Evolutionary conservation across 2,888 invertebrate genomes (phyloP).

Genomic region (Drosophila falleni): DNA sequence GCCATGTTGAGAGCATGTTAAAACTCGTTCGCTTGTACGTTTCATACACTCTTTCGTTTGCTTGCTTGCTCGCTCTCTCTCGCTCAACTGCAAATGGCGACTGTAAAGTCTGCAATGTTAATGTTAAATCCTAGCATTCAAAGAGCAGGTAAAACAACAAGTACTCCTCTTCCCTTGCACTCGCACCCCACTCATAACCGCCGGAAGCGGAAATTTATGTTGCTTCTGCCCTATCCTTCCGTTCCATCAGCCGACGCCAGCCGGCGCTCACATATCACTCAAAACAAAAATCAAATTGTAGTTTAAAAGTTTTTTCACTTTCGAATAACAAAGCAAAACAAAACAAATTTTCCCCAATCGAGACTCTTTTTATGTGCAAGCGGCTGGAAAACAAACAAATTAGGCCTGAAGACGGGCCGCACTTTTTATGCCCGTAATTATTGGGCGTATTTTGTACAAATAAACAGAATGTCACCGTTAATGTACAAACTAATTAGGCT

Average conservation of each 20-base stretch:
- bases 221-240: slow-evolving; percentile 42
- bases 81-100: slow-evolving; percentile 53
- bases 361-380: slow-evolving; percentile 45
- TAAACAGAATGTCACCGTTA: slow-evolving; percentile 76
- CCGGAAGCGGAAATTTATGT: slow-evolving; percentile 80
- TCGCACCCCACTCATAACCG: slow-evolving; percentile 26
- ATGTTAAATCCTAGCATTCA: not conserved
- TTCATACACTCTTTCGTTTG: slow-evolving; percentile 8
- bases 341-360: slow-evolving; percentile 42
- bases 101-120: slow-evolving; percentile 22
- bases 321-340: slow-evolving; percentile 28
- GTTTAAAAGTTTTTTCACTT: slow-evolving; percentile 45
- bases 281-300: slow-evolving; percentile 60
- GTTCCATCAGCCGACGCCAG: slow-evolving; percentile 56
- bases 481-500: slow-evolving; percentile 75
- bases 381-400: slow-evolving; percentile 67
- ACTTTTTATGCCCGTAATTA: slow-evolving; percentile 47
- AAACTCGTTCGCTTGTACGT: slow-evolving; percentile 44
- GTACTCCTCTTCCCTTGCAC: not conserved
- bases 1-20: slow-evolving; percentile 51
- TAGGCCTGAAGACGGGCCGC: slow-evolving; percentile 56
- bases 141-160: slow-evolving; percentile 66
- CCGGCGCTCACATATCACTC: slow-evolving; percentile 53
- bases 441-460: slow-evolving; percentile 69
- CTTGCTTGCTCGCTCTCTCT: slow-evolving; percentile 12